phyloP scores from a whole-genome alignment of 2,888 invertebrate genomes.

The Philereme transversata region DNA sequence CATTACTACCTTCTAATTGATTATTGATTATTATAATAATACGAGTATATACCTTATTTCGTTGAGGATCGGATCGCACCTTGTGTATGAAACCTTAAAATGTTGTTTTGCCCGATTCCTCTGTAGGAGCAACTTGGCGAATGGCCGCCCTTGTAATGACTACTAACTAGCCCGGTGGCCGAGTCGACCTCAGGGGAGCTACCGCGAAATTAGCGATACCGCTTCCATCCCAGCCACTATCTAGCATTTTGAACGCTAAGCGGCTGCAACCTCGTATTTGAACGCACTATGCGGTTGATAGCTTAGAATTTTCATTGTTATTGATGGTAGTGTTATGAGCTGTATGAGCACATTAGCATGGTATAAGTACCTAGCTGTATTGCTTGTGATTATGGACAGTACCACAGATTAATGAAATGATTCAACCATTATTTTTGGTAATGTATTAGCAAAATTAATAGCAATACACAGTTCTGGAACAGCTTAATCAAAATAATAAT shows the following conservation, averaged over 20 bases:
- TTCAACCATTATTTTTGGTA: constrained; percentile 5
- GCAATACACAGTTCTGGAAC: no score
- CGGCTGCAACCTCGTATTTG: constrained; percentile 7
- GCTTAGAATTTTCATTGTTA: constrained; percentile 18
- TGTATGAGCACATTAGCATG: constrained; percentile 12
- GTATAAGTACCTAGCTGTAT: constrained; percentile 14
- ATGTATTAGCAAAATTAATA: background rate
- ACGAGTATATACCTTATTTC: background rate
- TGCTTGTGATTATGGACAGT: constrained; percentile 1
- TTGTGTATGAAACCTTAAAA: constrained; percentile 48
- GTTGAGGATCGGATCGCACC: constrained; percentile 10
- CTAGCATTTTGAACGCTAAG: constrained; percentile 12
- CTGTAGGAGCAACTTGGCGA: constrained; percentile 57
- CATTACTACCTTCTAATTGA: background rate
- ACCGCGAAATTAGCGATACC: constrained; percentile 23
- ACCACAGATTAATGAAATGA: constrained; percentile 11
- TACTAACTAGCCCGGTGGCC: constrained; percentile 61
- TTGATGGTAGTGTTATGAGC: constrained; percentile 18
- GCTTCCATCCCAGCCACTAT: constrained; percentile 6
- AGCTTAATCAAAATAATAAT: no score
- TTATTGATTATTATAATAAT: background rate
- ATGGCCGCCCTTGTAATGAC: constrained; percentile 64
- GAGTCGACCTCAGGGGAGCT: constrained; percentile 30
- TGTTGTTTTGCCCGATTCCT: constrained; percentile 52
- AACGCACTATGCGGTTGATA: constrained; percentile 8